phyloP scores from a whole-genome alignment of 2,113 vertebrate genomes.

The Protobothrops mucrosquamatus region DNA sequence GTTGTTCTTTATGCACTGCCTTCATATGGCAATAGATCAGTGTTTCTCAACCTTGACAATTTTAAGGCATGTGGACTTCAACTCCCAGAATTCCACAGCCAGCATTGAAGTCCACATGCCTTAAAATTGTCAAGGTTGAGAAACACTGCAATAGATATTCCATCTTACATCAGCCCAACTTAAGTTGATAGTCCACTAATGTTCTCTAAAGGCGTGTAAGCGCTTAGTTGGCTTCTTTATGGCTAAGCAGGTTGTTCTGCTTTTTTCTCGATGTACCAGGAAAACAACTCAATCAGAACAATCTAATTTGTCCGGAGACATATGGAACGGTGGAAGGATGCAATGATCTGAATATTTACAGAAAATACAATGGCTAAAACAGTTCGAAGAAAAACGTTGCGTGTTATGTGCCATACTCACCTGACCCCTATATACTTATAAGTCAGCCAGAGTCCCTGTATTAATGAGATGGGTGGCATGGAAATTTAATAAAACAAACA shows the following conservation, averaged over 20 bases:
- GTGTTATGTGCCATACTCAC: not conserved
- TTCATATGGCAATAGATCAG: not conserved
- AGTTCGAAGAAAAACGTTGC: not conserved
- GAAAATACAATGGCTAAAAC: not conserved
- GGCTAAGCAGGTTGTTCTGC: not conserved
- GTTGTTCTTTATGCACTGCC: not conserved
- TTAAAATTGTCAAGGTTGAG: too few species aligned
- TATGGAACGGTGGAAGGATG: not conserved
- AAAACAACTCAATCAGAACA: not conserved
- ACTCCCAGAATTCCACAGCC: too few species aligned
- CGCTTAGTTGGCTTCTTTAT: not conserved
- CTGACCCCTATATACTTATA: too few species aligned
- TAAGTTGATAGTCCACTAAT: not conserved
- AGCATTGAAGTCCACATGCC: too few species aligned
- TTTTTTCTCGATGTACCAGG: not conserved
- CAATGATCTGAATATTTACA: not conserved
- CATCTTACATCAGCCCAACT: slow-evolving; percentile 20
- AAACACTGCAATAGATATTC: not conserved
- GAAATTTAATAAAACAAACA: too few species aligned
- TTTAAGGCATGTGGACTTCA: too few species aligned
- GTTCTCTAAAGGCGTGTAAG: not conserved
- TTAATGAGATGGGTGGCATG: too few species aligned
- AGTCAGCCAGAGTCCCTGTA: too few species aligned
- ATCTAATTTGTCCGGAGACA: not conserved
- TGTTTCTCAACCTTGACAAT: too few species aligned